A percentile compares a stretch with the other conserved stretches of the same genome.
These are phyloP conservation scores for Ptychoptera contaminata DNA, from an alignment of 2,888 invertebrate genomes.

Conservation along the genomic window DNA sequence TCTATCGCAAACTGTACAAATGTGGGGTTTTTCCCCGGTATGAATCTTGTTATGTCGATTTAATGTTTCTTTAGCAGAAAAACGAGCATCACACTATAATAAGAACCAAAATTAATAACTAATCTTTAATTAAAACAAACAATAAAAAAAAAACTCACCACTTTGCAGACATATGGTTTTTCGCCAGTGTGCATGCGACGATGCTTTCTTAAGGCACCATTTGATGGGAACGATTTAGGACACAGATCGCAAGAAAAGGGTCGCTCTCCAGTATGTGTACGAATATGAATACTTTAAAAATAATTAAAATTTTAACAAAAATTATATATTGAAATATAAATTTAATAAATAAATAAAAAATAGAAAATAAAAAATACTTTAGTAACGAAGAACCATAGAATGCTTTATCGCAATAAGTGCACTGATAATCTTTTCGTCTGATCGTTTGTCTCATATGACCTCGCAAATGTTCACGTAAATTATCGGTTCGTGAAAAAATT, in stretches of 20 bases:
- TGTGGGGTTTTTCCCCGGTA: slow-evolving; percentile 28
- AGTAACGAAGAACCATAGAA: slow-evolving; percentile 45
- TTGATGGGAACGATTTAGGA: slow-evolving; percentile 53
- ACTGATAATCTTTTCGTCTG: slow-evolving; percentile 40
- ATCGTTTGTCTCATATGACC: slow-evolving; percentile 45
- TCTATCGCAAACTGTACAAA: slow-evolving; percentile 42
- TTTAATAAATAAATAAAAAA: not conserved
- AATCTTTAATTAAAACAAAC: not conserved
- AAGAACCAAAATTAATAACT: slow-evolving; percentile 4
- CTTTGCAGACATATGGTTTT: slow-evolving; percentile 48
- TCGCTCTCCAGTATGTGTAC: slow-evolving; percentile 49
- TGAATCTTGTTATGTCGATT: slow-evolving; percentile 61
- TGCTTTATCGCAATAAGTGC: slow-evolving; percentile 47
- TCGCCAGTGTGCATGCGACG: slow-evolving; percentile 43
- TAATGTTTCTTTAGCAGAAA: slow-evolving; percentile 69
- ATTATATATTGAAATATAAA: not conserved
- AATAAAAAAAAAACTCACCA: slow-evolving; percentile 28
- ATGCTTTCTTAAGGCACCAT: slow-evolving; percentile 64
- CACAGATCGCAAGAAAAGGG: slow-evolving; percentile 60
- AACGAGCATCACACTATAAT: slow-evolving; percentile 55
- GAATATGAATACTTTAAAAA: slow-evolving; percentile 38
- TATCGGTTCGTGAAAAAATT: slow-evolving; percentile 42
- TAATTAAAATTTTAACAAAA: slow-evolving; percentile 1
- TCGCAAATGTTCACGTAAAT: slow-evolving; percentile 52
- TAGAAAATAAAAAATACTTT: slow-evolving; percentile 19